Conservation (phyloP, 1,140 invertebrate genomes). For the Tetramorium simillimum region DNA sequence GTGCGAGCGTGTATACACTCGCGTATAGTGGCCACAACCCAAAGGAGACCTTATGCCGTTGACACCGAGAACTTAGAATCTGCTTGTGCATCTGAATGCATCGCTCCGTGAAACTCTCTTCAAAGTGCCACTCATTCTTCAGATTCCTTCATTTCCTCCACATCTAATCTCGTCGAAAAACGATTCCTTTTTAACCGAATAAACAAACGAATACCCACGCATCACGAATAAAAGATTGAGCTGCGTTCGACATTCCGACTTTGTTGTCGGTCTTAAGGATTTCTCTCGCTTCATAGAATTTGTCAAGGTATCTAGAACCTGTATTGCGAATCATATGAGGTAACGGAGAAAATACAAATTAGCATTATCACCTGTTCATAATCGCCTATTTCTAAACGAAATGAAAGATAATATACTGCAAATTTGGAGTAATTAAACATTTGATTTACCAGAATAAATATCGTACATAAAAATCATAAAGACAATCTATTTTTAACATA, state of each 20-base stretch:
- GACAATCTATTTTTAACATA: too few species aligned
- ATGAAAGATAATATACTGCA: not conserved
- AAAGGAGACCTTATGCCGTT: conserved; percentile 21
- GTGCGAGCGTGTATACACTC: not conserved
- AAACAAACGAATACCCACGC: conserved; percentile 17
- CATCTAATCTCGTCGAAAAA: conserved; percentile 26
- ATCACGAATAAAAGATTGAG: conserved; percentile 38
- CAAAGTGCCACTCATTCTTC: conserved; percentile 47
- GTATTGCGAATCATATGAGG: conserved; percentile 13
- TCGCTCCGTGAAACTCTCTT: conserved; percentile 16
- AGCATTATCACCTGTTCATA: not conserved
- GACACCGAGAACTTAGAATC: conserved; percentile 39
- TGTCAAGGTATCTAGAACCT: conserved; percentile 34
- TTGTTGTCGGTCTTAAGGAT: not conserved
- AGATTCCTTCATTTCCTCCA: conserved; percentile 17
- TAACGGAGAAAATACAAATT: conserved; percentile 22
- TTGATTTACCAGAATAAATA: too few species aligned
- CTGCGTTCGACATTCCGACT: conserved; percentile 13
- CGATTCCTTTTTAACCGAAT: conserved; percentile 21
- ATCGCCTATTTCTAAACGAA: not conserved
- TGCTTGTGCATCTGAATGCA: conserved; percentile 31
- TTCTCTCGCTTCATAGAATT: conserved; percentile 7
- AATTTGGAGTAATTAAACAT: not conserved
- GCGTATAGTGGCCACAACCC: not conserved
- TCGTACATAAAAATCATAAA: too few species aligned